Conservation (phyloP, 2,113 vertebrate genomes). For the Meriones unguiculatus region DNA sequence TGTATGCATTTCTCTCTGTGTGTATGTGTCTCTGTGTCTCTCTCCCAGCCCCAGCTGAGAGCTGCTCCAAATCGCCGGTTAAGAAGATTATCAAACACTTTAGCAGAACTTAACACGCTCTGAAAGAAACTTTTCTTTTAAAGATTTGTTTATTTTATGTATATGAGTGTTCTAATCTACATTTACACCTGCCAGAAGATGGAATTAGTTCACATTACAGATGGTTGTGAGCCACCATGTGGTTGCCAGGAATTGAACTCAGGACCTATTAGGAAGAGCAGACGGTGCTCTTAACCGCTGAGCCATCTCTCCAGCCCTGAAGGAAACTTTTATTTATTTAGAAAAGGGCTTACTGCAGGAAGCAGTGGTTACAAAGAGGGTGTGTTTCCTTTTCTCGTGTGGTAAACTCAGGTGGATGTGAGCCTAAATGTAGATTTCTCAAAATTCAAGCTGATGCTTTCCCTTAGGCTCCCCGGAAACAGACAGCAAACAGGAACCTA, state of each 20-base stretch:
- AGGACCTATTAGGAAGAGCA: too few species aligned
- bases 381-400: constrained; percentile 24
- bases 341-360: constrained; percentile 34
- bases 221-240: too few species aligned
- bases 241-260: too few species aligned
- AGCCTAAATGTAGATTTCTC: constrained; percentile 37
- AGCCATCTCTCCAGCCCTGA: not conserved
- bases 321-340: constrained; percentile 42
- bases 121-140: constrained; percentile 21
- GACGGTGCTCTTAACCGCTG: too few species aligned
- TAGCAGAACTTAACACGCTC: not conserved
- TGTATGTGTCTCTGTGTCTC: too few species aligned
- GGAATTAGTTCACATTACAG: too few species aligned
- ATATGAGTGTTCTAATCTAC: too few species aligned
- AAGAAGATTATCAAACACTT: too few species aligned
- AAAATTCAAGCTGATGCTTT: not conserved
- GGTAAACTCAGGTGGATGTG: not conserved
- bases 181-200: too few species aligned
- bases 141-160: not conserved
- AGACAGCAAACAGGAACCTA: constrained; percentile 32
- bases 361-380: not conserved
- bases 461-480: not conserved
- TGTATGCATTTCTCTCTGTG: too few species aligned
- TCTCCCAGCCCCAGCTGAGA: too few species aligned
- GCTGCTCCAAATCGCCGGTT: too few species aligned